phyloP scores from a whole-genome alignment of 2,888 invertebrate genomes.

The Pinctada fucata region DNA sequence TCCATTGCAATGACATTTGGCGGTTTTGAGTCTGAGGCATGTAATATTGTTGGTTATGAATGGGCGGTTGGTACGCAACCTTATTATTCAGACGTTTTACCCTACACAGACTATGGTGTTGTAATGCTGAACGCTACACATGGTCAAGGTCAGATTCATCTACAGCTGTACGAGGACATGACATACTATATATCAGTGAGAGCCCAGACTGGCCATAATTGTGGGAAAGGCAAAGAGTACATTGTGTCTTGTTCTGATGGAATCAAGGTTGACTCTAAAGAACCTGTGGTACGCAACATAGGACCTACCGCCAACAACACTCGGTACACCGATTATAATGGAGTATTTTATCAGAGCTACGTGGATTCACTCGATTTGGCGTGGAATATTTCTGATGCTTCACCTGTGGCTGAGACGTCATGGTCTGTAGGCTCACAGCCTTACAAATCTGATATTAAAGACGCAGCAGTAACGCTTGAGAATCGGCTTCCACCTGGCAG shows the following conservation, averaged over 20 bases:
- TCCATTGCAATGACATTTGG: conserved; percentile 60
- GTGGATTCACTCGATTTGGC: conserved; percentile 39
- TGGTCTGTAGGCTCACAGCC: conserved; percentile 42
- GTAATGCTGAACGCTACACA: conserved; percentile 55
- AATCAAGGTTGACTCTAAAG: conserved; percentile 51
- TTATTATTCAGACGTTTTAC: conserved; percentile 56
- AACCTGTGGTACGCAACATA: conserved; percentile 42
- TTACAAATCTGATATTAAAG: conserved; percentile 14
- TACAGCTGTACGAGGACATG: conserved; percentile 52
- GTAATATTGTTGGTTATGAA: conserved; percentile 60
- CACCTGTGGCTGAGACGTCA: conserved; percentile 2
- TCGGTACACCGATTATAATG: conserved; percentile 8
- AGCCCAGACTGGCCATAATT: conserved; percentile 57
- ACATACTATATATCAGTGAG: conserved; percentile 57
- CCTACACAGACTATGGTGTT: conserved; percentile 60
- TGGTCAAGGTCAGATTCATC: conserved; percentile 58
- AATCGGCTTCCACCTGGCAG: conserved; percentile 23
- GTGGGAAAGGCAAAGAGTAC: conserved; percentile 47
- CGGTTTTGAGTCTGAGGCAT: conserved; percentile 63
- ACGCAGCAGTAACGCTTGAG: background rate
- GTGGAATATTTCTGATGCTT: conserved; percentile 45
- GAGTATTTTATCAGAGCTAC: conserved; percentile 42
- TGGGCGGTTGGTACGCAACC: conserved; percentile 61
- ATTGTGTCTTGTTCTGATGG: conserved; percentile 63
- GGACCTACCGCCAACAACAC: conserved; percentile 32